Conservation (phyloP, 1,140 invertebrate genomes). For the Drosophila lacteicornis region DNA sequence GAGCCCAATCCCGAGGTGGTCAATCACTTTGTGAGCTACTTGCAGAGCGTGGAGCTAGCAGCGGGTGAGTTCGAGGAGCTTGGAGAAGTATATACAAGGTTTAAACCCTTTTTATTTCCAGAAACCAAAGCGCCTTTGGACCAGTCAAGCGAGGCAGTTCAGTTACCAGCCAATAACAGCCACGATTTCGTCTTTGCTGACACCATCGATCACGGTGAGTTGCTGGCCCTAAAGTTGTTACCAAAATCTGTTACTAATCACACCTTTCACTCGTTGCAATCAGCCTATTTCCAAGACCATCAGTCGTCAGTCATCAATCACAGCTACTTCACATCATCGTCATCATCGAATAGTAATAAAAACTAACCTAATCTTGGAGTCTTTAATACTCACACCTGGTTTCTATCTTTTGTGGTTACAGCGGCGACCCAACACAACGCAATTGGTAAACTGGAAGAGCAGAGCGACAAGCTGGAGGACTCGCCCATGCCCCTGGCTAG, state of each 20-base stretch:
- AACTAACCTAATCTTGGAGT: background rate
- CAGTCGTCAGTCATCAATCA: constrained; percentile 63
- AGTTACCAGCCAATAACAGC: constrained; percentile 28
- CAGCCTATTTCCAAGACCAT: constrained; percentile 73
- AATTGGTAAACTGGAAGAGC: constrained; percentile 54
- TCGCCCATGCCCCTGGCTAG: constrained; percentile 55
- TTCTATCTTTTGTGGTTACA: constrained; percentile 19
- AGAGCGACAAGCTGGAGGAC: constrained; percentile 67
- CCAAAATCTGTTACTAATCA: background rate
- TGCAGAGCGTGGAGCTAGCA: constrained; percentile 52
- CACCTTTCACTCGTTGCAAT: constrained; percentile 10
- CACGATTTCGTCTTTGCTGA: constrained; percentile 76
- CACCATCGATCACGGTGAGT: constrained; percentile 77
- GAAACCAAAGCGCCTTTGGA: constrained; percentile 72
- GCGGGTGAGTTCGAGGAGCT: constrained; percentile 39
- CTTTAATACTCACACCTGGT: constrained; percentile 1
- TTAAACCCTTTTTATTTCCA: background rate
- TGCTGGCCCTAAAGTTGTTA: background rate
- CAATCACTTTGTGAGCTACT: constrained; percentile 60
- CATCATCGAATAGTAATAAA: constrained; percentile 68
- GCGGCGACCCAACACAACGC: constrained; percentile 35
- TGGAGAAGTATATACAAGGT: too few species aligned
- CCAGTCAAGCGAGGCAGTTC: constrained; percentile 33
- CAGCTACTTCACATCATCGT: constrained; percentile 67
- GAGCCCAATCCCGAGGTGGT: constrained; percentile 36